These are phyloP conservation scores for Leucophenga maculata DNA, from an alignment of 2,888 invertebrate species.

Conservation along the genomic window DNA sequence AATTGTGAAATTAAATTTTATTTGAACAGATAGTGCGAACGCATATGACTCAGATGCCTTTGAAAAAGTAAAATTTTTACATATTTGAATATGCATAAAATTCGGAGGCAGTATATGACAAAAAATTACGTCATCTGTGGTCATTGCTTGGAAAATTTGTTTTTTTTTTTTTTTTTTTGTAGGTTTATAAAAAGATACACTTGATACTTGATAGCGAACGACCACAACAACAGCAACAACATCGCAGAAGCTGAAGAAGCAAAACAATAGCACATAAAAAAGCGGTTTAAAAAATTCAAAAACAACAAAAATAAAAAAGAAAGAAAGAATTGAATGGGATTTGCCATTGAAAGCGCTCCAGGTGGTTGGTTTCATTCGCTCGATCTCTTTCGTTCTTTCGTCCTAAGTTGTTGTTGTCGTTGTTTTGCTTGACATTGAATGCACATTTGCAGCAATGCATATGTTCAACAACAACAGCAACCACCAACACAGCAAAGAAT, in stretches of 20 bases:
- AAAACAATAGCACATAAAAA: conserved; percentile 22
- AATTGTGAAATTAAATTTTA: neutral
- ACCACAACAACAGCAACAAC: too few relatives aligned
- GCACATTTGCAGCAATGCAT: neutral
- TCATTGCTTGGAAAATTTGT: too few relatives aligned
- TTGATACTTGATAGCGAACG: too few relatives aligned
- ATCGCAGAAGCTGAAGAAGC: too few relatives aligned
- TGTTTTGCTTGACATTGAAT: conserved; percentile 52
- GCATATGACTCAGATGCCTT: too few relatives aligned
- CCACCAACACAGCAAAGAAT: conserved; percentile 27
- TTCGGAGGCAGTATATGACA: too few relatives aligned
- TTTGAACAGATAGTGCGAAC: neutral
- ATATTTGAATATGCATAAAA: too few relatives aligned
- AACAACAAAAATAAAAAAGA: conserved; percentile 37
- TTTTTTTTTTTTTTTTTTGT: too few relatives aligned
- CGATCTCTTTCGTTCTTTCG: conserved; percentile 11
- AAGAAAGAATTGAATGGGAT: conserved; percentile 30
- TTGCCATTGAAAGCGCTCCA: neutral
- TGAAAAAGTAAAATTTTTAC: too few relatives aligned
- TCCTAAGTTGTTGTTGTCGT: conserved; percentile 39
- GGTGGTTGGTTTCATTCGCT: neutral
- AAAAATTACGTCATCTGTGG: too few relatives aligned
- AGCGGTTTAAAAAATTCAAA: conserved; percentile 11
- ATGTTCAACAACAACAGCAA: conserved; percentile 3
- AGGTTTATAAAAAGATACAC: too few relatives aligned